phyloP scores from a whole-genome alignment of 1,140 invertebrate species.

The Araneus ventricosus region DNA sequence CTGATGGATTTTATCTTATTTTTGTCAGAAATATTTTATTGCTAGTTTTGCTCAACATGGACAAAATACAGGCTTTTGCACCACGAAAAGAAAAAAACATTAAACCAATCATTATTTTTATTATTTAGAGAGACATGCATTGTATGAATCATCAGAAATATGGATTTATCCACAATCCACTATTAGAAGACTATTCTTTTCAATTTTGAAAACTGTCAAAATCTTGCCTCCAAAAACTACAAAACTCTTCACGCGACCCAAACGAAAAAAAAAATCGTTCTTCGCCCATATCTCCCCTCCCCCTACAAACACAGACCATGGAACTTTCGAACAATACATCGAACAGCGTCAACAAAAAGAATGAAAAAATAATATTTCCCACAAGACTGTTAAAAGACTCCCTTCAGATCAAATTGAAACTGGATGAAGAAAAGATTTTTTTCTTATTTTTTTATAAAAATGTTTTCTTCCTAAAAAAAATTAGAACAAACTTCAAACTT shows the following conservation, averaged over 20 bases:
- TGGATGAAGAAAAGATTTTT: not conserved
- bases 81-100: no score
- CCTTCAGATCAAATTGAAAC: not conserved
- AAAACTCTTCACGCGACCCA: not conserved
- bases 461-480: not conserved
- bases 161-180: no score
- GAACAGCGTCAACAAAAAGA: not conserved
- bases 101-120: no score
- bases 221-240: not conserved
- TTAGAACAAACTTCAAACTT: not conserved
- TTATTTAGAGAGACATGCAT: no score
- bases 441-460: not conserved
- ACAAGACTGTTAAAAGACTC: not conserved
- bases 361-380: not conserved
- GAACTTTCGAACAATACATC: not conserved
- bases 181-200: not conserved
- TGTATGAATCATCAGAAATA: no score
- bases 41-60: no score
- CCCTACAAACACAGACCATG: not conserved
- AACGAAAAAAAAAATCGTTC: not conserved
- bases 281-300: not conserved
- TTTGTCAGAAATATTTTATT: no score
- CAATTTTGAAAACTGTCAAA: not conserved
- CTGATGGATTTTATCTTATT: no score
- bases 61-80: no score